These are phyloP conservation scores for Eubasilissa splendida DNA, from an alignment of 2,888 invertebrate genomes.

Conservation along the genomic window DNA sequence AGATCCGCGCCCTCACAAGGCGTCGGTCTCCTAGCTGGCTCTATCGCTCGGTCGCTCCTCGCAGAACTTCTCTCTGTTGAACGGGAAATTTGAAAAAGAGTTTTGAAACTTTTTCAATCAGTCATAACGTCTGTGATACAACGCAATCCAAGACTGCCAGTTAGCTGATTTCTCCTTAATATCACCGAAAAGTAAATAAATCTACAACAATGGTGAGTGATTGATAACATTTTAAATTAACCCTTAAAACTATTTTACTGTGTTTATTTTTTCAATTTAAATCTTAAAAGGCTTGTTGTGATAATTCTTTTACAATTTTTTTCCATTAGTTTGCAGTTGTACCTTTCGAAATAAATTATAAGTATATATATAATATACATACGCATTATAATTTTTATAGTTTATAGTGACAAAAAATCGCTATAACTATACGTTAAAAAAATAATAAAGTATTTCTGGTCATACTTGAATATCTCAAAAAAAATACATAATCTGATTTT, in stretches of 20 bases:
- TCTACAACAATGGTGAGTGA: constrained; percentile 32
- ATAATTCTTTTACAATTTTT: no score
- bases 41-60: constrained; percentile 63
- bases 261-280: neutral
- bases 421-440: no score
- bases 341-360: no score
- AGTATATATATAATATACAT: no score
- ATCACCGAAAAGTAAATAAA: neutral
- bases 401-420: no score
- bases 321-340: no score
- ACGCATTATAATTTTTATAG: no score
- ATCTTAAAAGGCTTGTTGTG: neutral
- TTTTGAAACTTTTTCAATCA: constrained; percentile 15
- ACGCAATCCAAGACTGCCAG: constrained; percentile 49
- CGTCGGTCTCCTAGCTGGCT: constrained; percentile 59
- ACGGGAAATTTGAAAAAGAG: constrained; percentile 15
- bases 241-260: neutral
- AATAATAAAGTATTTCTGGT: no score
- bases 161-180: constrained; percentile 6
- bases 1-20: constrained; percentile 43
- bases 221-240: neutral
- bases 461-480: no score
- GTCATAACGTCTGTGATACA: constrained; percentile 50
- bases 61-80: neutral
- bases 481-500: no score